Evolutionary conservation across 2,113 vertebrate species (phyloP), one percentile per base, ranked within the genome.

Genomic region (Eleginops maclovinus): DNA sequence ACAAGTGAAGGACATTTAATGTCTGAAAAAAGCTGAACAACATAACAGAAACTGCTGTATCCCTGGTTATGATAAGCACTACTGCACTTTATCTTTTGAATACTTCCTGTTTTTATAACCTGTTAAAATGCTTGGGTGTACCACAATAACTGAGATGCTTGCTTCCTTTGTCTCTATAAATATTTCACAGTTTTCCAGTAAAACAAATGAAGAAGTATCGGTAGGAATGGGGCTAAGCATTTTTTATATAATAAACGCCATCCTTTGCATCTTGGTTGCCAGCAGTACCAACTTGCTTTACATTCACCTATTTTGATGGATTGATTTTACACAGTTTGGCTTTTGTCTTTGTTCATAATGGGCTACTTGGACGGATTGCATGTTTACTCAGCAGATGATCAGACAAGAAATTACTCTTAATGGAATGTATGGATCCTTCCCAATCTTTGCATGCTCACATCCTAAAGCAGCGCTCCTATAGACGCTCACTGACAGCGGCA

Each of bases 331-430:
- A 71, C 75, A 65, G 28, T 79, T 88, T 83, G 87, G 80, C 80
- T 40, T 87, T n/a, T 84, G 73, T 87, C 81, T 88, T 86, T 77
- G 61, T 81, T 81, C 72, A 80, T 91, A 91, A 93, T 88, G 81
- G 81, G 78, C 65, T 49, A 54, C 75, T 88, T 93, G 90, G 87
- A 93, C 86, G 77, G 84, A 80, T 71, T 26, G 51, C 49, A 36
- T 81, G 88, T 91, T 94, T 94, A 91, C 92, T 94, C 92, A 93
- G 93, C 93, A 92, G 80, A 91, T 87, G 72, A 91, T 89, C 82
- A 81, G 63, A 77, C 26, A 75, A 89, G 82, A 88, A 88, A 89
- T 87, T 86, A 88, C 79, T 86, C 82, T 87, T 94, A 92, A 93
- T 93, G 91, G 93, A 93, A 77, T 81, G 65, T 64, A 89, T 94